phyloP scores from a whole-genome alignment of 2,113 vertebrate species.

The Rhinichthys klamathensis region DNA sequence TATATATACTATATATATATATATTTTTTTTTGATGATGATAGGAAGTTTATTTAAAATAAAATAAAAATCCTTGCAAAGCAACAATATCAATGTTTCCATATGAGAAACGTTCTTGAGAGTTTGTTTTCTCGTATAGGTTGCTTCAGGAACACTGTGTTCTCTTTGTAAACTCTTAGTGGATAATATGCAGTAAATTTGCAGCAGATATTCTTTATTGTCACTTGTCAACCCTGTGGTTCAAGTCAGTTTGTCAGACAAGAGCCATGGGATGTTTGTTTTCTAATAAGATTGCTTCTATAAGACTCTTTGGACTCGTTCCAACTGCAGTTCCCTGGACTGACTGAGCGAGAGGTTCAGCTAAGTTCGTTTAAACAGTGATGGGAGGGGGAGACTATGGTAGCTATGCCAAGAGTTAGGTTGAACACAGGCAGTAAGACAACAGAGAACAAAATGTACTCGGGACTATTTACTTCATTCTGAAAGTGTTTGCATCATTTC shows the following conservation, averaged over 20 bases:
- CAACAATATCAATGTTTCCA: background rate
- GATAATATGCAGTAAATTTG: background rate
- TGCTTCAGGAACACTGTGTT: background rate
- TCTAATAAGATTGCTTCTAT: background rate
- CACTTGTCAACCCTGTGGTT: background rate
- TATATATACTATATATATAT: too few species aligned
- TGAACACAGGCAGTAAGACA: background rate
- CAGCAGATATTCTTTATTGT: background rate
- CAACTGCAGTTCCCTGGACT: background rate
- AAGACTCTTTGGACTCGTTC: background rate
- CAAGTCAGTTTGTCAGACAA: background rate
- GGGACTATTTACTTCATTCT: background rate
- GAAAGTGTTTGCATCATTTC: background rate
- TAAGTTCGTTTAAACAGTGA: background rate
- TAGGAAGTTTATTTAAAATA: too few species aligned
- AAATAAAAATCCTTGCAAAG: background rate
- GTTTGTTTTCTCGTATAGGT: background rate
- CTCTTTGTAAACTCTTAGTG: background rate
- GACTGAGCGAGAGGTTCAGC: conserved; percentile 1
- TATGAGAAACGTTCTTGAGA: background rate
- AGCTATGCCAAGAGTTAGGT: background rate
- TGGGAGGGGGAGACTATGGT: background rate
- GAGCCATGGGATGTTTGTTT: background rate
- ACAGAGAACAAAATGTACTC: conserved; percentile 33
- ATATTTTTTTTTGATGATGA: too few species aligned